Base-by-base conservation (phyloP, 2,113 vertebrate species). In the Protobothrops flavoviridis region DNA sequence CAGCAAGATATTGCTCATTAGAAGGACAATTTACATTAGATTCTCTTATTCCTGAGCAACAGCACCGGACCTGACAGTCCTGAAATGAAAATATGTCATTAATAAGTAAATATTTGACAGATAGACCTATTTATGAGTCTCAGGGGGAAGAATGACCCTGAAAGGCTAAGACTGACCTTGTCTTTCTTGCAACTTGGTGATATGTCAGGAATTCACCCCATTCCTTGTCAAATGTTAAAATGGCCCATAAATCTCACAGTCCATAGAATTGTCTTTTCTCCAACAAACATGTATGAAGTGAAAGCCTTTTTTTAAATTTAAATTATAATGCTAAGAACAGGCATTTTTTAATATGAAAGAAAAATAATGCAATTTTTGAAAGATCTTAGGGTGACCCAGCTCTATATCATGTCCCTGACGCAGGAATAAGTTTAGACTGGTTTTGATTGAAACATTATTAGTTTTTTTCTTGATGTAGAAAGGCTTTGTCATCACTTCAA, bases 21-120 rank as follows among this genome's bases (percentile, higher is more conserved):
- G 11, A 57, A 10, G 96, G 96, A 91, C 89, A 96, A 85, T 50
- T 89, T 90, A 81, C 94, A 94, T 94, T 94, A 95, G 94, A 45
- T 96, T 96, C 57, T 95, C 52, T 87, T 96, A 88, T 88, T 94
- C 88, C 69, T 85, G 92, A 96, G 92, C 92, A 94, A 33, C 95
- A 12, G 74, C 95, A 93, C 87, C 56, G 91, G 56, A 48, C 95
- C 48, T 92, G 7, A 6, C 94, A 94, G 64, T 55, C 50, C 89
- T 90, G 85, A 94, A 97, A 96, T 93, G 39, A 94, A 96, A 96
- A 43, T 55, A 20, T 23, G 29, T 94, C 94, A 94, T 4, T 95
- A 55, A 95, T 93, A 96, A 92, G 94, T 88, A 95, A 92, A 95
- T 95, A 61, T 93, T 95, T 55, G 94, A 92, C 92, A n/a, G 91